Evolutionary conservation across 2,797 vertebrate species (phyloP), one percentile per base, ranked within the genome.

Genomic region (Hozukius guyotensis): DNA sequence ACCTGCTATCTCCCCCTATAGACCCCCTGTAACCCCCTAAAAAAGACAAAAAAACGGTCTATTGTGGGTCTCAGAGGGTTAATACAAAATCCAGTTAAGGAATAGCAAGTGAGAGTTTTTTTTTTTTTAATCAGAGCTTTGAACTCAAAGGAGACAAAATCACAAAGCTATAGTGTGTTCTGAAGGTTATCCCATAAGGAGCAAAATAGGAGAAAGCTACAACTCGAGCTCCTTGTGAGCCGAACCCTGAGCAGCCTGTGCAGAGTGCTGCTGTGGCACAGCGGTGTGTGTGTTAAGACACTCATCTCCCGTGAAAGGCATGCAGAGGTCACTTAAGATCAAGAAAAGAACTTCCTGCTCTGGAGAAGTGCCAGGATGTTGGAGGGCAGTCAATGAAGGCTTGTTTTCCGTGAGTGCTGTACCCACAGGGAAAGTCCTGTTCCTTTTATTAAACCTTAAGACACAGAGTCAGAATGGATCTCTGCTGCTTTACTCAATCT

Each of bases 271-370:
- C 65, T 64, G 87, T 61, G 80, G 71, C 71, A 71, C 77, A 29
- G 82, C 27, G 71, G 69, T 85, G 84, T 71, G 89, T 78, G 34
- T 34, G 34, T 82, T 49, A 62, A 75, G 79, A 34, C 66, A 60
- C 78, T 92, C 82, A 49, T 92, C 83, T 77, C 80, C 80, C 4
- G 60, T 70, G 72, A 84, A 86, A 87, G 90, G 92, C 84, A 93
- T 74, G 88, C 69, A 55, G 29, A 81, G 89, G 90, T 93, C 91
- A 89, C 72, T 75, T 42, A 32, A 72, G 91, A 91, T 83, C 93
- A 91, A 88, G 87, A 90, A 89, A 87, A 90, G 83, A 90, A 90
- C 91, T 93, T 94, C 92, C 93, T 94, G 89, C 29, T 67, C 78
- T 93, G 92, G 92, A 93, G 71, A 80, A 69, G 56, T 49, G 89